These are phyloP conservation scores for Sebastes kiyomatsui DNA, from an alignment of 2,797 vertebrate genomes.

Conservation along the genomic window DNA sequence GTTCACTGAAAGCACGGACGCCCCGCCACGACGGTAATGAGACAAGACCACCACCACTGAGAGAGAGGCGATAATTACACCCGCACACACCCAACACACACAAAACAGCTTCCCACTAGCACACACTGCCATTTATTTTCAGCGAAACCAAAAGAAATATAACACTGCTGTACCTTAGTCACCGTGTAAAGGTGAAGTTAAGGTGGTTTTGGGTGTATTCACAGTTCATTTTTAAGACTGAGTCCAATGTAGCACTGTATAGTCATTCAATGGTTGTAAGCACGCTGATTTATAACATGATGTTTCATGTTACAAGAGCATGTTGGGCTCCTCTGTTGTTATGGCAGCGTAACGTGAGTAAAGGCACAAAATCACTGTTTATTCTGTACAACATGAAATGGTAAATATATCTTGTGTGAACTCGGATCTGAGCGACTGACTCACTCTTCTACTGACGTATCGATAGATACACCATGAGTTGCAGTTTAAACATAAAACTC, in stretches of 20 bases:
- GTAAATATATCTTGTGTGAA: neutral
- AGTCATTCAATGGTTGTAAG: neutral
- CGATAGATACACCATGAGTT: neutral
- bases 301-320: neutral
- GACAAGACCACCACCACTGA: conserved; percentile 79
- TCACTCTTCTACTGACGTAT: neutral
- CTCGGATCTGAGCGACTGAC: neutral
- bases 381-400: neutral
- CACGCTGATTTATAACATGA: neutral
- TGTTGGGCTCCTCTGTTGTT: neutral
- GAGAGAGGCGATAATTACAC: conserved; percentile 85
- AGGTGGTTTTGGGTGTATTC: neutral
- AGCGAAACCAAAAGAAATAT: neutral
- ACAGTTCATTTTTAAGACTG: neutral
- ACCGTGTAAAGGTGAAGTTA: conserved; percentile 5
- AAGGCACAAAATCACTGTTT: neutral
- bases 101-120: neutral
- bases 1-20: conserved; percentile 73
- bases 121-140: conserved; percentile 29
- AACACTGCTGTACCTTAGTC: neutral
- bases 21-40: conserved; percentile 87
- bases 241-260: neutral
- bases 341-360: neutral
- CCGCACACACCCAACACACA: conserved; percentile 39
- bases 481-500: neutral